phyloP scores from a whole-genome alignment of 2,888 invertebrate species.

The Mechanitis messenoides region DNA sequence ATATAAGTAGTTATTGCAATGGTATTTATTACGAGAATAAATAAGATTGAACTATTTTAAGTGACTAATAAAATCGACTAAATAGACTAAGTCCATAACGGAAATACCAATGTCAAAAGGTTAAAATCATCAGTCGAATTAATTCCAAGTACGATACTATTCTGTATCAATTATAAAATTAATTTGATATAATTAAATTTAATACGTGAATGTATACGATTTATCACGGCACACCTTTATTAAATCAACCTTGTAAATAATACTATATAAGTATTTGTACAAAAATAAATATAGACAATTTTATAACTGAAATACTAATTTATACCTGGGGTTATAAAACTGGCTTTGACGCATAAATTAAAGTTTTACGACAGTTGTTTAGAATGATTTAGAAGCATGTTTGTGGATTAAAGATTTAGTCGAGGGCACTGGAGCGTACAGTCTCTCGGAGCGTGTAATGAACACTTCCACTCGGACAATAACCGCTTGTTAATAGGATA shows the following conservation, averaged over 20 bases:
- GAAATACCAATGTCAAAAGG: conserved; percentile 34
- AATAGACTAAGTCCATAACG: conserved; percentile 27
- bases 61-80: conserved; percentile 16
- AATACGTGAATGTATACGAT: conserved; percentile 9
- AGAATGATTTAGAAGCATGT: conserved; percentile 17
- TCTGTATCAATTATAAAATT: neutral
- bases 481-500: conserved; percentile 67
- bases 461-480: conserved; percentile 69
- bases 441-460: conserved; percentile 65
- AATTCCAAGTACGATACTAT: conserved; percentile 8
- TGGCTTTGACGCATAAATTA: neutral
- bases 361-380: neutral
- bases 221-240: conserved; percentile 6
- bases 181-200: neutral
- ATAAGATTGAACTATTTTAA: conserved; percentile 14
- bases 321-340: neutral
- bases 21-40: conserved; percentile 13
- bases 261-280: neutral
- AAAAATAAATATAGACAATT: too few species aligned
- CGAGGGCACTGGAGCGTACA: conserved; percentile 61
- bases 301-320: too few species aligned
- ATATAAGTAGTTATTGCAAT: too few species aligned
- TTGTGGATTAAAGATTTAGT: conserved; percentile 45
- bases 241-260: conserved; percentile 25
- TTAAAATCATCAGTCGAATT: conserved; percentile 39